These are phyloP conservation scores for Andrena bicolor DNA, from an alignment of 2,888 invertebrate species.

Conservation along the genomic window DNA sequence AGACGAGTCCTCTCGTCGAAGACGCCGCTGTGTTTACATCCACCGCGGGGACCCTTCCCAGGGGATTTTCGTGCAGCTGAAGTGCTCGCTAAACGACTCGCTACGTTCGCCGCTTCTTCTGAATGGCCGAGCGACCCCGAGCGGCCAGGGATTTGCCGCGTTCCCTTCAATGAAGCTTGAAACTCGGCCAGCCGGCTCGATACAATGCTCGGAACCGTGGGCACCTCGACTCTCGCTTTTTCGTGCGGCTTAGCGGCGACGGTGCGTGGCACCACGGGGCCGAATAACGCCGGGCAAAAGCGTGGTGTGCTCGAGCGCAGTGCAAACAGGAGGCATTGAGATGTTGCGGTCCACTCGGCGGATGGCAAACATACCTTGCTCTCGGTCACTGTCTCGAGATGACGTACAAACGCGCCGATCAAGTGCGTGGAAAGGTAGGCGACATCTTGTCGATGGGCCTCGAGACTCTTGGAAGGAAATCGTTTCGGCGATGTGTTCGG, in stretches of 20 bases:
- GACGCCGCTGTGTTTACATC: conserved; percentile 64
- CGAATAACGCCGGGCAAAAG: conserved; percentile 60
- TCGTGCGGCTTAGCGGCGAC: conserved; percentile 13
- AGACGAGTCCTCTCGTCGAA: conserved; percentile 33
- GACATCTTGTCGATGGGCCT: background rate
- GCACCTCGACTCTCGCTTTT: conserved; percentile 6
- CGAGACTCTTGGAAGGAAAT: background rate
- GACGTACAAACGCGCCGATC: conserved; percentile 48
- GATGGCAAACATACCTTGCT: conserved; percentile 51
- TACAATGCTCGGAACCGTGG: conserved; percentile 60
- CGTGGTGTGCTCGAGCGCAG: conserved; percentile 55
- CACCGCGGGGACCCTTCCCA: conserved; percentile 42
- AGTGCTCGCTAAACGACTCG: conserved; percentile 61
- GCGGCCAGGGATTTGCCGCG: conserved; percentile 62
- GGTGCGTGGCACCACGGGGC: conserved; percentile 21
- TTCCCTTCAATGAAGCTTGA: conserved; percentile 64
- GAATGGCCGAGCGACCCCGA: conserved; percentile 51
- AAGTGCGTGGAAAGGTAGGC: background rate
- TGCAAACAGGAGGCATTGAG: conserved; percentile 66
- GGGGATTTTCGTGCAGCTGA: conserved; percentile 65
- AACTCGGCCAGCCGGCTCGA: conserved; percentile 46
- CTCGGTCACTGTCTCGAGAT: conserved; percentile 58
- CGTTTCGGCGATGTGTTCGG: background rate
- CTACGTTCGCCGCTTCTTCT: conserved; percentile 44
- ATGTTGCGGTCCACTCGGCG: conserved; percentile 61